Evolutionary conservation across 2,113 vertebrate genomes (phyloP), one percentile per base, ranked within the genome.

Genomic region (Sisor rabdophorus): DNA sequence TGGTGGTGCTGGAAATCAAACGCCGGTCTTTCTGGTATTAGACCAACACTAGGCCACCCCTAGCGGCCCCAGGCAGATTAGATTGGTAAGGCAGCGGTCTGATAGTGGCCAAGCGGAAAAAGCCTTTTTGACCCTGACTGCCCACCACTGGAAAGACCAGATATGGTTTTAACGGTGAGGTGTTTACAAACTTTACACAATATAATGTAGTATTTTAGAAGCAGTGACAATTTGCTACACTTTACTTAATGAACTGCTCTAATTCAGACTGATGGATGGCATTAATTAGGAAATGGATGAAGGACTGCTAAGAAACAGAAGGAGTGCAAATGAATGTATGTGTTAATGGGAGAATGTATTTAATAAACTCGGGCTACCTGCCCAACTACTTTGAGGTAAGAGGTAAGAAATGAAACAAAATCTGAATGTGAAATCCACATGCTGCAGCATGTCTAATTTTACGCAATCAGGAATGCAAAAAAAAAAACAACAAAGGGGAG

Each of bases 401-500:
- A n/a, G n/a, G n/a, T n/a, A n/a, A n/a, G n/a, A n/a, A n/a, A n/a
- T n/a, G n/a, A n/a, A n/a, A n/a, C 52, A 36, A 64, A 20, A 16
- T 55, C 36, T 17, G 53, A 52, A 65, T 65, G 71, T 71, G 58
- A 36, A 20, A 54, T 26, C 28, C 48, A 71, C 36, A 16, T 71
- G 69, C 19, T 30, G 60, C 28, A 26, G 48, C 44, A 48, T 13
- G 54, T 63, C 44, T 22, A 47, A 67, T 28, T 68, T 65, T 50
- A 28, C 17, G 24, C 59, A n/a, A 44, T 24, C 26, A 64, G 15
- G 32, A 65, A 55, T 17, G n/a, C 32, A 11, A 44, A 55, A 58
- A 48, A 58, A 44, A 44, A 44, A 44, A 44, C 5, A 76, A 79
- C 76, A 82, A 82, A 79, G 59, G 55, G 44, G 59, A 19, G 11